Evolutionary conservation across 2,888 invertebrate genomes (phyloP), one percentile per base, ranked within the genome.

Genomic region (Nowickia ferox): DNA sequence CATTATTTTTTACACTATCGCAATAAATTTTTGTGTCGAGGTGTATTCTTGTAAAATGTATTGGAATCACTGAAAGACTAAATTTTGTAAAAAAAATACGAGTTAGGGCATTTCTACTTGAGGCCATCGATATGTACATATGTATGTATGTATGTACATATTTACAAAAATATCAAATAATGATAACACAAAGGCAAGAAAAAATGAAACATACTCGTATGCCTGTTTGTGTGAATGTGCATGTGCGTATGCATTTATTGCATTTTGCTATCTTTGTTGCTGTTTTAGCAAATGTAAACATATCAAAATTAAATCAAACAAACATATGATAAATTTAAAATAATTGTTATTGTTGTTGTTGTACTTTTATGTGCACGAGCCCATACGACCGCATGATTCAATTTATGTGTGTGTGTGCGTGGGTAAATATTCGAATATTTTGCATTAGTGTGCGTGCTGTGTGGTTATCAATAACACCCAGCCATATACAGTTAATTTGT

Each of bases 401-500:
- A 6, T n/a, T 19, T 42, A 4, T 63, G 13, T 19, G 19, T 38
- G 46, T 17, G n/a, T 19, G 0, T 17, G 11, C 9, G 9, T 53
- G 10, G 11, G 13, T 46, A 44, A 46, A 30, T 30, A 30, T 30
- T 6, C 30, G 30, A 30, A 30, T 1, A 0, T 0, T 6, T 30
- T 30, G 30, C 30, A 30, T 30, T 30, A 30, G 44, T 13, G 38
- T 38, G n/a, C 3, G 38, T 5, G 30, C 8, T n/a, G 51, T 55
- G 30, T 30, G 40, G 11, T 61, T 66, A 66, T 59, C 74, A 72
- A 53, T 57, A 61, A 40, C n/a, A 63, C 44, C 71, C 61, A 53
- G 59, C 51, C 61, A 22, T 72, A 46, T 68, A 75, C 68, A 30
- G 59, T 53, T 71, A 80, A 72, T 59, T 75, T 74, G 9, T n/a